Percentiles rank a stretch among this genome's conserved stretches.
Conservation (phyloP, 2,797 vertebrate species). For the Chelidonichthys spinosus region DNA sequence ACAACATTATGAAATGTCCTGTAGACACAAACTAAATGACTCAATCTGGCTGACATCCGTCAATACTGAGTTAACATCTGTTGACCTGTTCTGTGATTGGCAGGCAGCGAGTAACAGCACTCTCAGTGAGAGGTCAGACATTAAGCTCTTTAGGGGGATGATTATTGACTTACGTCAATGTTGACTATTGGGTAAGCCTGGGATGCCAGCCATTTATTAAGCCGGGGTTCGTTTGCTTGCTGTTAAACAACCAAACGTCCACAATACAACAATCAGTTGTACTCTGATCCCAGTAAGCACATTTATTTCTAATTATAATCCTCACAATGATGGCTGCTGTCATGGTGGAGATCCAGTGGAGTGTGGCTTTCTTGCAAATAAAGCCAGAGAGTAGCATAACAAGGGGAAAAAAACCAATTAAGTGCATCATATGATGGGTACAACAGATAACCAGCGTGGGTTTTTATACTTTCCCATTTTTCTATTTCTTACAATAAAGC, state of each 20-base stretch:
- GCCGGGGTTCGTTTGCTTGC: slow-evolving; percentile 6
- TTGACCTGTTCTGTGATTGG: slow-evolving; percentile 25
- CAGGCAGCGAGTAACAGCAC: slow-evolving; percentile 29
- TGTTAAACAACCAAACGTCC: slow-evolving; percentile 25
- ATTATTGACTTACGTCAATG: slow-evolving; percentile 34
- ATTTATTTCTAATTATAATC: not conserved
- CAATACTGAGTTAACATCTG: slow-evolving; percentile 33
- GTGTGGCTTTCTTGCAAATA: not conserved
- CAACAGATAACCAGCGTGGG: not conserved
- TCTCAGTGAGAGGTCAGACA: slow-evolving; percentile 32
- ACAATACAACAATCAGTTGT: not conserved
- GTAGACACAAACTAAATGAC: slow-evolving; percentile 10
- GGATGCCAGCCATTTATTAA: slow-evolving; percentile 28
- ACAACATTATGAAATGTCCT: not conserved
- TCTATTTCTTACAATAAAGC: not conserved
- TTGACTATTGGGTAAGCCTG: slow-evolving; percentile 32
- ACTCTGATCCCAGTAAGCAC: not conserved
- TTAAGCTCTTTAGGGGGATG: slow-evolving; percentile 32
- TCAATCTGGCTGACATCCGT: slow-evolving; percentile 17
- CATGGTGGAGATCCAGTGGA: not conserved
- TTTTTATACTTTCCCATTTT: not conserved
- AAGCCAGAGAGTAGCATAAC: not conserved
- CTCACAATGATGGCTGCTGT: not conserved
- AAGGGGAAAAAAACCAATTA: not conserved
- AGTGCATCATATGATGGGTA: not conserved